Evolutionary conservation across 2,113 vertebrate species (phyloP).

Genomic region (Meles meles): DNA sequence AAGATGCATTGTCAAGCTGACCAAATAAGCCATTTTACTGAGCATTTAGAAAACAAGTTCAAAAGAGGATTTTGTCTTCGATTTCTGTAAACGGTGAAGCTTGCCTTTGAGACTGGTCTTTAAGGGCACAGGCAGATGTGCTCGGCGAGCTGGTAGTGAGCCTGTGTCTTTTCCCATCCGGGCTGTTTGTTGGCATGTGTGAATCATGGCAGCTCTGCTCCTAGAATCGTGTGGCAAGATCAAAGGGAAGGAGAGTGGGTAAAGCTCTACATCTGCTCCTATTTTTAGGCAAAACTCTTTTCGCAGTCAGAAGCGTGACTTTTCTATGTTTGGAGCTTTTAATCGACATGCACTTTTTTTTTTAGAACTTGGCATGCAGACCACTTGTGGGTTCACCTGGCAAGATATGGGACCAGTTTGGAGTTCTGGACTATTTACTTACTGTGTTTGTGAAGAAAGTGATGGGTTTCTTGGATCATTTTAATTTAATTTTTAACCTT

Average conservation of each 20-base stretch:
- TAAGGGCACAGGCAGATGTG: background rate
- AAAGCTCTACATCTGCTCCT: background rate
- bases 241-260: background rate
- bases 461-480: background rate
- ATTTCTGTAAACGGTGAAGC: background rate
- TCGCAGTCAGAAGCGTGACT: background rate
- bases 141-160: background rate
- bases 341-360: background rate
- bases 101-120: background rate
- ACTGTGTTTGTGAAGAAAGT: background rate
- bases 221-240: background rate
- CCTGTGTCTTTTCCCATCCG: background rate
- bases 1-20: background rate
- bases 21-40: background rate
- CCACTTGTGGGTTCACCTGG: background rate
- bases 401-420: background rate
- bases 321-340: slow-evolving; percentile 40
- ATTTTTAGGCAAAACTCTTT: slow-evolving; percentile 49
- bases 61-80: background rate
- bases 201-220: background rate
- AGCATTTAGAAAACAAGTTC: background rate
- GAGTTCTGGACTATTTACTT: background rate
- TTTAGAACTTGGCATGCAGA: background rate
- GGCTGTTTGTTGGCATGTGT: background rate
- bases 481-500: background rate